These are phyloP conservation scores for Steatocranus sp. DNA, from an alignment of 2,797 vertebrate species.

Conservation along the genomic window DNA sequence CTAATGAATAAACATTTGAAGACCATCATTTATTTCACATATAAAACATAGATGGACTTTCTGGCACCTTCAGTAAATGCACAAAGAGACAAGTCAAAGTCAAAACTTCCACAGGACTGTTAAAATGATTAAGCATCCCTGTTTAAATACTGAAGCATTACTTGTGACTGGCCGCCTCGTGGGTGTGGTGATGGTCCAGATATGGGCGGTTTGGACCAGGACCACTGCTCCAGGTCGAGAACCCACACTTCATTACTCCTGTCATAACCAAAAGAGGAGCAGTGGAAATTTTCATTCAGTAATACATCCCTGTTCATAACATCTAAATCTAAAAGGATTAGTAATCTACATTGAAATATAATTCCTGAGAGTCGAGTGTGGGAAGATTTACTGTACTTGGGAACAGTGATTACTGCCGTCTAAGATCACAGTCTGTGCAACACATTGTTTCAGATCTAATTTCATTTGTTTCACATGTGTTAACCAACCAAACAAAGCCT, in stretches of 20 bases:
- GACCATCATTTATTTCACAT: background rate
- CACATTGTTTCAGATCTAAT: background rate
- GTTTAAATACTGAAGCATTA: slow-evolving; percentile 40
- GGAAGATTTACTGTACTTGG: background rate
- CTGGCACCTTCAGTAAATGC: background rate
- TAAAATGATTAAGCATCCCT: background rate
- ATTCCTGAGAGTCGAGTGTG: background rate
- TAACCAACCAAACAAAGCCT: background rate
- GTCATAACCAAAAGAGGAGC: slow-evolving; percentile 3
- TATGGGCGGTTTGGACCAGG: slow-evolving; percentile 92
- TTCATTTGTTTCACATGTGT: background rate
- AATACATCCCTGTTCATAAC: background rate
- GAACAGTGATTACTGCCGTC: background rate
- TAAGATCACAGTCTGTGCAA: background rate
- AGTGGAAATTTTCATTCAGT: background rate
- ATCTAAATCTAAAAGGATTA: background rate
- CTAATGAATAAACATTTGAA: slow-evolving; percentile 58
- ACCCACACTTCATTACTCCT: slow-evolving; percentile 99
- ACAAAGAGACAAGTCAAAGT: background rate
- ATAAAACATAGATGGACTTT: background rate
- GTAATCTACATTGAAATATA: background rate
- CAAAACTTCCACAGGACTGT: background rate
- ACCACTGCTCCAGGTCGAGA: slow-evolving; percentile 96
- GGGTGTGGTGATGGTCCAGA: slow-evolving; percentile 88
- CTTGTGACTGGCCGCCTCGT: slow-evolving; percentile 95